Base-by-base conservation (phyloP, 2,888 invertebrate genomes). In the Athalia rosae region DNA sequence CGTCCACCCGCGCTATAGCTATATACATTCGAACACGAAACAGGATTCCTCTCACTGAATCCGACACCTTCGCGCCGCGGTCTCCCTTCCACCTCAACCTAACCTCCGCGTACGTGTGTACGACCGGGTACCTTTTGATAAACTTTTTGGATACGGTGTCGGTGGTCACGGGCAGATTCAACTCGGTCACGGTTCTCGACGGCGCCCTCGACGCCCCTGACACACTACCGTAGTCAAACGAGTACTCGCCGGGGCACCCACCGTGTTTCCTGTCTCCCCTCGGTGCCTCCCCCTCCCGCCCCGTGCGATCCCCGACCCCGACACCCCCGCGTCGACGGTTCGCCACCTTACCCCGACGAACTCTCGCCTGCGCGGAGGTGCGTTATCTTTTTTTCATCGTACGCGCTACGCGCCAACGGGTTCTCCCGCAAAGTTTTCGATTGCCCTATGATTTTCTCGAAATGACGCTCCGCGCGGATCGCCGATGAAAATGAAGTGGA, bases 131-230 rank as follows among this genome's bases (percentile, higher is more conserved):
- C 47, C 61, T 62, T 47, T 61, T 59, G 62, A 74, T 61, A n/a
- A n/a, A 61, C 50, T 64, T 64, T 74, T 74, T 61, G 61, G 47
- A 76, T 77, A 77, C 82, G 85, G 85, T 85, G 86, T 85, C 84
- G 84, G 85, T 83, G 85, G 87, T 86, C 84, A 82, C 82, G 81
- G 84, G 82, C 83, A 87, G 85, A 87, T 87, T 86, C 84, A 83
- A 84, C 86, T 86, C 86, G 83, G 89, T 89, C 89, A 88, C 89
- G 88, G 86, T 87, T 79, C 80, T 82, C 85, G 86, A 83, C 85
- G 85, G 83, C 82, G 84, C 81, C 85, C 83, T 84, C 84, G 82
- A 82, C 80, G 82, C 78, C 71, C 77, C 80, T 83, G 84, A 84
- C 86, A 86, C 86, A 28, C 28, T 28, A 28, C n/a, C n/a, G n/a